Conservation (phyloP, 2,113 vertebrate genomes). For the Strix aluco region DNA sequence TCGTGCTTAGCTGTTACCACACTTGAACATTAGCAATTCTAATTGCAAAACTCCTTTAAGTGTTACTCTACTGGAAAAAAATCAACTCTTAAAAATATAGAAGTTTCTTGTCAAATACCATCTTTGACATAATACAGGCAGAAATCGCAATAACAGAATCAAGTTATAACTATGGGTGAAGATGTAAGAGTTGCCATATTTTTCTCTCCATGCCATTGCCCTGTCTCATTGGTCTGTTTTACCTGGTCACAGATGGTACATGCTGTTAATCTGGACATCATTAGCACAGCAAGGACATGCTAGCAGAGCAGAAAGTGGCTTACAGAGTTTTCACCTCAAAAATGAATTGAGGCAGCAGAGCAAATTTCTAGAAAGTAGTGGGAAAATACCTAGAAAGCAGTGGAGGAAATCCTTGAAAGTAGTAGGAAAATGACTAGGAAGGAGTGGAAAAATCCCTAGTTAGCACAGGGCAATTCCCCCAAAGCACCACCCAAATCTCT, state of each 20-base stretch:
- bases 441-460: neutral
- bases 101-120: neutral
- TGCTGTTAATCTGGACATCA: neutral
- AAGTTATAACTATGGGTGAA: neutral
- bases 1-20: neutral
- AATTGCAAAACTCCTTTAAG: slow-evolving; percentile 20
- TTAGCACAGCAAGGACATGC: neutral
- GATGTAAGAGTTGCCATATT: neutral
- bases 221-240: neutral
- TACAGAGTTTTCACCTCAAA: neutral
- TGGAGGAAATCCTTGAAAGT: neutral
- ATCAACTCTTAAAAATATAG: neutral
- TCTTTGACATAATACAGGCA: neutral
- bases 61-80: neutral
- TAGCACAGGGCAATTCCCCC: neutral
- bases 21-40: slow-evolving; percentile 42
- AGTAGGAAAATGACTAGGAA: neutral
- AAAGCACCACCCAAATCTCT: neutral
- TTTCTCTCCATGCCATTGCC: neutral
- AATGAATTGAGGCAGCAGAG: neutral
- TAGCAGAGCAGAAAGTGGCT: neutral
- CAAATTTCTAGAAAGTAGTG: neutral
- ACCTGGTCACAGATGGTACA: neutral
- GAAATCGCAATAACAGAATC: neutral
- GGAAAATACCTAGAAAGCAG: neutral